Base-by-base conservation (phyloP, 2,797 vertebrate genomes). In the Pantherophis vulpinus region DNA sequence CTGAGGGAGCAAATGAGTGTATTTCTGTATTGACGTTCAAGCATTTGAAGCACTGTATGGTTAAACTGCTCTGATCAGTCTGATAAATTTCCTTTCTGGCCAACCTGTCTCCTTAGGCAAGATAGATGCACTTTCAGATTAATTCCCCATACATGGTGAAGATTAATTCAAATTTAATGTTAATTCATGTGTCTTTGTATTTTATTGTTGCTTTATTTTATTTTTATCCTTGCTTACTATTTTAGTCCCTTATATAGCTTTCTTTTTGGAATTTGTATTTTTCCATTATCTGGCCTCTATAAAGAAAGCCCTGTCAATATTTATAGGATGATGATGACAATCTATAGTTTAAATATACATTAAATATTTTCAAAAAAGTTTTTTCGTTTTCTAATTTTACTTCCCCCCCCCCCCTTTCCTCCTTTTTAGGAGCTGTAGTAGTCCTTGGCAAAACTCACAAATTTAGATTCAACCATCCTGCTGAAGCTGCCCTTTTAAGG, bases 381-480 rank as follows among this genome's bases (percentile, higher is more conserved):
- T 66, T 51, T 18, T 29, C 90, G 37, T 47, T 91, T 83, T 60
- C 25, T 92, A 9, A 88, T 61, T 83, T 20, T 3, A 51, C 60
- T 83, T 95, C 86, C 70, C 83, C 10, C 51, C 2, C 3, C 59
- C 23, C 37, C 3, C 4, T 13, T 54, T 12, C 2, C 42, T 25
- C 90, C 88, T 88, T 93, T 32, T 93, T 94, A 99, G 99, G 99
- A 91, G 98, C 98, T 0, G 97, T 99, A 92, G 98, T 99, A 98
- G 98, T 98, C 27, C 96, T 99, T 97, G 99, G 98, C 95, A 98
- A 98, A 94, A 97, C 97, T 91, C 98, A 98, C 94, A 99, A 98
- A 94, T 99, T 99, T 96, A 98, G 99, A 95, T 99, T 99, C 97
- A 99, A 99, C 96, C 99, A 99, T 95, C 99, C 99, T 0, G 98